Evolutionary conservation across 2,797 vertebrate genomes (phyloP).

Genomic region (Smutsia temminckii): DNA sequence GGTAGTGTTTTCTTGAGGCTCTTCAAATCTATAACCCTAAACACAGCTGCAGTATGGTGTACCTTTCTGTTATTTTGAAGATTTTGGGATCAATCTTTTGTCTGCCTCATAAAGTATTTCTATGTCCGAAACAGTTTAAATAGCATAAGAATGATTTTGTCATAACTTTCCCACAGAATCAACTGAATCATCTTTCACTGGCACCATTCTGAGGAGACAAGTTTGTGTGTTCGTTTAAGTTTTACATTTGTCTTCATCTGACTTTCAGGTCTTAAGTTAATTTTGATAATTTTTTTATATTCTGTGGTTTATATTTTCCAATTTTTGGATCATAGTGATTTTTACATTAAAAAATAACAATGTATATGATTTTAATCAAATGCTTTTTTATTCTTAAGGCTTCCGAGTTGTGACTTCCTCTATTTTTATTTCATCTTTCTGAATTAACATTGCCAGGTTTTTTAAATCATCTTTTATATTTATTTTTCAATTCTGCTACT

Average conservation of each 20-base stretch:
- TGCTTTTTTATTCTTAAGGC: neutral
- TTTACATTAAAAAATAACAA: neutral
- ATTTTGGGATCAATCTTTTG: slow-evolving; percentile 14
- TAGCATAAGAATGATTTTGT: slow-evolving; percentile 38
- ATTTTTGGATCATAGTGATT: neutral
- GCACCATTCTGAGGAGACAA: neutral
- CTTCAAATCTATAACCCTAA: slow-evolving; percentile 47
- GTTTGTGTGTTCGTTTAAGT: neutral
- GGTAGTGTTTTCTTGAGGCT: slow-evolving; percentile 15
- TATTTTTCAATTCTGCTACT: neutral
- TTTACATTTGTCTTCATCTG: neutral
- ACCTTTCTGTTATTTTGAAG: slow-evolving; percentile 12
- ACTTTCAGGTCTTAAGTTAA: neutral
- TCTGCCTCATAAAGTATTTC: slow-evolving; percentile 41
- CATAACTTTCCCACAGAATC: neutral
- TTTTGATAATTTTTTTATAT: slow-evolving; percentile 26
- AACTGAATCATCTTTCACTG: neutral
- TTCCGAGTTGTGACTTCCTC: neutral
- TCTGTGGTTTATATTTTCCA: neutral
- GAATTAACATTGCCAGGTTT: neutral
- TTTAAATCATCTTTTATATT: neutral
- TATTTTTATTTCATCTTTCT: neutral
- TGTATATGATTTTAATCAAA: neutral
- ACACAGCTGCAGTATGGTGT: neutral
- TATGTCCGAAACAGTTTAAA: slow-evolving; percentile 54